A percentile compares a stretch with the other conserved stretches of the same genome.
These are phyloP conservation scores for Chaetodon auriga DNA, from an alignment of 2,113 vertebrate species.

Conservation along the genomic window DNA sequence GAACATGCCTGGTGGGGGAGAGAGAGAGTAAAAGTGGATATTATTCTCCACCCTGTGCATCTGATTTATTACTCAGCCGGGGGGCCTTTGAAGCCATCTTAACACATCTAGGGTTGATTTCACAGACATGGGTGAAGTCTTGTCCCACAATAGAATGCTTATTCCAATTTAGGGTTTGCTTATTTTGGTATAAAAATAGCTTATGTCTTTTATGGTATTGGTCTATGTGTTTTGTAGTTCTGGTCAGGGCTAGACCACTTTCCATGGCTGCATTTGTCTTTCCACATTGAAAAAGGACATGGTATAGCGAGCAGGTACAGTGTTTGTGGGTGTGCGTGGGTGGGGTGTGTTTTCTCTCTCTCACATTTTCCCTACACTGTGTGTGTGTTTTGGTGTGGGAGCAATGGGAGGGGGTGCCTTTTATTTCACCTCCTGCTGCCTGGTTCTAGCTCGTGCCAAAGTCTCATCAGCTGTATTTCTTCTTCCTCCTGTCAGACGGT, in stretches of 20 bases:
- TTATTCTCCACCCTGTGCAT: slow-evolving; percentile 43
- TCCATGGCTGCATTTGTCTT: slow-evolving; percentile 43
- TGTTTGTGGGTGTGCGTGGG: slow-evolving; percentile 10
- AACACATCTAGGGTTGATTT: slow-evolving; percentile 58
- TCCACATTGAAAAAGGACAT: slow-evolving; percentile 21
- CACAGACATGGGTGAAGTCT: slow-evolving; percentile 49
- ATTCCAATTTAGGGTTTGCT: slow-evolving; percentile 23
- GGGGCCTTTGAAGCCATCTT: slow-evolving; percentile 62
- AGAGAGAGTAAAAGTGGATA: slow-evolving; percentile 37
- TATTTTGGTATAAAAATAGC: neutral
- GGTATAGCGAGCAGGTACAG: slow-evolving; percentile 37
- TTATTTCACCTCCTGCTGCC: slow-evolving; percentile 22
- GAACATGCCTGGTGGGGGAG: slow-evolving; percentile 44
- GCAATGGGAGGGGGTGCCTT: neutral
- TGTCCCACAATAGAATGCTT: slow-evolving; percentile 30
- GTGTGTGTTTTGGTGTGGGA: slow-evolving; percentile 10
- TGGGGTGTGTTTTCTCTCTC: slow-evolving; percentile 4
- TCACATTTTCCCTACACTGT: slow-evolving; percentile 42
- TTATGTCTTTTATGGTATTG: slow-evolving; percentile 1
- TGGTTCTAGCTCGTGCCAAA: neutral
- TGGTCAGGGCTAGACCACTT: neutral
- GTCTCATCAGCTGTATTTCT: slow-evolving; percentile 1
- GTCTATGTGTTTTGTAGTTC: neutral
- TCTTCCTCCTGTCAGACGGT: slow-evolving; percentile 81
- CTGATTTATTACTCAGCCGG: slow-evolving; percentile 66